A percentile compares a stretch with the other conserved stretches of the same genome.
phyloP scores from a whole-genome alignment of 2,888 invertebrate genomes.

The Latrodectus elegans region DNA sequence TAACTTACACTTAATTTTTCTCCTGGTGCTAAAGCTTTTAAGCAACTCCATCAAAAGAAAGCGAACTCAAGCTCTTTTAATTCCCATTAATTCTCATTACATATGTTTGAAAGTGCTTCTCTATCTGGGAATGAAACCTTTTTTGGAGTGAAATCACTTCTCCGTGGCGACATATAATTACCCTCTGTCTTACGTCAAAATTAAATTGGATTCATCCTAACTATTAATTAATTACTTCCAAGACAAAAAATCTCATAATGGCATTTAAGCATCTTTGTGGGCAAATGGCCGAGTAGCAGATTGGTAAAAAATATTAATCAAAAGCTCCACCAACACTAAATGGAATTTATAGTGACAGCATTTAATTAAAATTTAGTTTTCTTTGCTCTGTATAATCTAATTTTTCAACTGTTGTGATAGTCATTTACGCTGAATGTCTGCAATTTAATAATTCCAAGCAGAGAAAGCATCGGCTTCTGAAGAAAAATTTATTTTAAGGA shows the following conservation, averaged over 20 bases:
- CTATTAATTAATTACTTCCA: constrained; percentile 34
- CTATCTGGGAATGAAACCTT: constrained; percentile 1
- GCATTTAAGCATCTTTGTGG: constrained; percentile 14
- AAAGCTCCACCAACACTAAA: constrained; percentile 27
- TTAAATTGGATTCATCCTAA: constrained; percentile 26
- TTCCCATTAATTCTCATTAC: constrained; percentile 37
- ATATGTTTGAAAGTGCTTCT: constrained; percentile 2
- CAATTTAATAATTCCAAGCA: background rate
- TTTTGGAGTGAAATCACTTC: background rate
- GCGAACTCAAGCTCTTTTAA: background rate
- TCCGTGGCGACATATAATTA: constrained; percentile 25
- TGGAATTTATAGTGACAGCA: constrained; percentile 20
- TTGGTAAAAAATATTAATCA: constrained; percentile 34
- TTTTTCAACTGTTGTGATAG: no score
- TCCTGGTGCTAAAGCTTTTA: no score
- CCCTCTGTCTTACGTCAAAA: constrained; percentile 13
- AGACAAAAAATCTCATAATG: constrained; percentile 17
- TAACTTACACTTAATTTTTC: no score
- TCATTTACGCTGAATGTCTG: no score
- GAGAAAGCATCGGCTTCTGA: background rate
- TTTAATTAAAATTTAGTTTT: constrained; percentile 48
- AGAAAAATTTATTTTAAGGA: background rate
- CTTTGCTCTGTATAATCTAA: background rate
- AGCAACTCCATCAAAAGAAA: no score
- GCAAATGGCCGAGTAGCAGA: background rate